Conservation (phyloP, 2,797 vertebrate species). For the Sebastes paucispinis region DNA sequence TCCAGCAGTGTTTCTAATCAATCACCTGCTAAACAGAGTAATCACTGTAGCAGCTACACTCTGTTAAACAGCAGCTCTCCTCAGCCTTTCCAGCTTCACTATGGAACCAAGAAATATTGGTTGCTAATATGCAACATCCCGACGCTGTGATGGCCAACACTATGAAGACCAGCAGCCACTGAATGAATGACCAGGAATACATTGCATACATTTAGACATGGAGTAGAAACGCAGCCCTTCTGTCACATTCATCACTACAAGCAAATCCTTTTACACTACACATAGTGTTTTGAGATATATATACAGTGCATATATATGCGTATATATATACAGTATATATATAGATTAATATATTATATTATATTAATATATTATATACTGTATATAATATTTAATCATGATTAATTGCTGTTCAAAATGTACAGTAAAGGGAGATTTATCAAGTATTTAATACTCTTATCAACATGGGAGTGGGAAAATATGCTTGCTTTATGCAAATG, state of each 20-base stretch:
- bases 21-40: constrained; percentile 81
- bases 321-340: too few relatives aligned
- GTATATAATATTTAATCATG: too few relatives aligned
- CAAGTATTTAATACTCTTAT: too few relatives aligned
- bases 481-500: too few relatives aligned
- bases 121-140: constrained; percentile 53
- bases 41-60: constrained; percentile 78
- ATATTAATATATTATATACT: too few relatives aligned
- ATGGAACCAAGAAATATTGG: constrained; percentile 52
- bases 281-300: not conserved
- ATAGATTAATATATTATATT: too few relatives aligned
- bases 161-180: constrained; percentile 27
- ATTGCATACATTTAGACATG: constrained; percentile 2
- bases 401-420: too few relatives aligned
- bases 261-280: not conserved
- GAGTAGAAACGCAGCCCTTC: not conserved
- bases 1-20: constrained; percentile 78
- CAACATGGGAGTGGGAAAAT: too few relatives aligned
- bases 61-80: constrained; percentile 75
- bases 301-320: too few relatives aligned
- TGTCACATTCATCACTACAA: not conserved
- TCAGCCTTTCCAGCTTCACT: constrained; percentile 56
- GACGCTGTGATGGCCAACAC: constrained; percentile 28
- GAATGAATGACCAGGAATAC: constrained; percentile 20
- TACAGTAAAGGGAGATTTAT: too few relatives aligned